phyloP scores from a whole-genome alignment of 2,113 vertebrate species.

The Climacteris rufus region DNA sequence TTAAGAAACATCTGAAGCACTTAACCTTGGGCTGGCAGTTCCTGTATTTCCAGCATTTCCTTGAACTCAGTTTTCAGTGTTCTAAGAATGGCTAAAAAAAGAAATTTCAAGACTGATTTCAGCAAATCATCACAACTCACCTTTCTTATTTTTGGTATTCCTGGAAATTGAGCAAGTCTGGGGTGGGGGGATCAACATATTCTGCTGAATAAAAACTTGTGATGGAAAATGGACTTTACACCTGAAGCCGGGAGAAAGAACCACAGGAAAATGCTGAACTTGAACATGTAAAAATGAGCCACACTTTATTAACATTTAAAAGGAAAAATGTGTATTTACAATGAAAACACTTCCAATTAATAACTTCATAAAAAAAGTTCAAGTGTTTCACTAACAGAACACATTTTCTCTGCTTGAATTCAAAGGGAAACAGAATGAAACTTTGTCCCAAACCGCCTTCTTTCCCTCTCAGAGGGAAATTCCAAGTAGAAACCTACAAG shows the following conservation, averaged over 20 bases:
- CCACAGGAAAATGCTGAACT: background rate
- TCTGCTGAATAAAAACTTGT: background rate
- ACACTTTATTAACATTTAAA: background rate
- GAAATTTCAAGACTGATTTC: background rate
- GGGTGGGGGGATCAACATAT: accelerated
- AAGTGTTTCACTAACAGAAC: background rate
- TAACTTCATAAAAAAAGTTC: background rate
- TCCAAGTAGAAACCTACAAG: background rate
- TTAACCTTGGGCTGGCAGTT: background rate
- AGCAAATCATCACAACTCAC: background rate
- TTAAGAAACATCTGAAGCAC: background rate
- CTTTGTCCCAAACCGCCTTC: background rate
- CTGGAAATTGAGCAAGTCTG: background rate
- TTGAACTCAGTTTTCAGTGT: background rate
- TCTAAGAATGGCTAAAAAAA: background rate
- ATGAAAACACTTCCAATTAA: background rate
- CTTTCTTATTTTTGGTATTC: background rate
- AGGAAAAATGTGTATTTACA: background rate
- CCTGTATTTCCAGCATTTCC: background rate
- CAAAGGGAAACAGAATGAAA: background rate
- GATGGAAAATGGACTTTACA: background rate
- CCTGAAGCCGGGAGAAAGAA: background rate
- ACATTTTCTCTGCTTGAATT: background rate
- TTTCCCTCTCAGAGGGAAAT: background rate
- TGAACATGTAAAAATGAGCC: background rate